These are phyloP conservation scores for Eurystomus gularis DNA, from an alignment of 2,113 vertebrate genomes.

Conservation along the genomic window DNA sequence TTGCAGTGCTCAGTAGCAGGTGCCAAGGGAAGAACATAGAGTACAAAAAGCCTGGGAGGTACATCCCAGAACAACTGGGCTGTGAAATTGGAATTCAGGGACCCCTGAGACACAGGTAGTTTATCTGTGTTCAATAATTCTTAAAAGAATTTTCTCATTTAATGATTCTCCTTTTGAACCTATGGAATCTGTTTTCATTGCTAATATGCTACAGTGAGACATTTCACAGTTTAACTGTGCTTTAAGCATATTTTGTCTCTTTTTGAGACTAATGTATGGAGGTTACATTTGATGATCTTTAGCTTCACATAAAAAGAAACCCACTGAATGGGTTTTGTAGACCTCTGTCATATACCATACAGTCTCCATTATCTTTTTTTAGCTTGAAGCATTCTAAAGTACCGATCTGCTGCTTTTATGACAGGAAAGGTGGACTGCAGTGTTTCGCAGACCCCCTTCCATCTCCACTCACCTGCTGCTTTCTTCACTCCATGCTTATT, in stretches of 20 bases:
- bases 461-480: not conserved
- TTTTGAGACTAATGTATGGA: not conserved
- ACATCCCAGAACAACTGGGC: not conserved
- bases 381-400: not conserved
- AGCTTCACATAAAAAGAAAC: not conserved
- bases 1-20: not conserved
- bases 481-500: not conserved
- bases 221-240: accelerated
- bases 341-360: no score
- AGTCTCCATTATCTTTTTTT: not conserved
- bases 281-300: not conserved
- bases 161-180: no score
- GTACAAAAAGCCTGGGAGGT: not conserved
- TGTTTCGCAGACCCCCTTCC: not conserved
- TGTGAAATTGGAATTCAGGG: not conserved
- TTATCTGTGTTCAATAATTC: not conserved
- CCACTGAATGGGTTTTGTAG: not conserved
- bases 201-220: no score
- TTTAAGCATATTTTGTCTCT: accelerated
- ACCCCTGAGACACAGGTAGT: not conserved
- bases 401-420: not conserved
- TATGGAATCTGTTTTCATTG: no score
- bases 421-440: not conserved
- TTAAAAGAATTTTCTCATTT: no score
- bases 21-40: not conserved